phyloP scores from a whole-genome alignment of 64 coral and sea anemone genomes.

The Montipora sp. region DNA sequence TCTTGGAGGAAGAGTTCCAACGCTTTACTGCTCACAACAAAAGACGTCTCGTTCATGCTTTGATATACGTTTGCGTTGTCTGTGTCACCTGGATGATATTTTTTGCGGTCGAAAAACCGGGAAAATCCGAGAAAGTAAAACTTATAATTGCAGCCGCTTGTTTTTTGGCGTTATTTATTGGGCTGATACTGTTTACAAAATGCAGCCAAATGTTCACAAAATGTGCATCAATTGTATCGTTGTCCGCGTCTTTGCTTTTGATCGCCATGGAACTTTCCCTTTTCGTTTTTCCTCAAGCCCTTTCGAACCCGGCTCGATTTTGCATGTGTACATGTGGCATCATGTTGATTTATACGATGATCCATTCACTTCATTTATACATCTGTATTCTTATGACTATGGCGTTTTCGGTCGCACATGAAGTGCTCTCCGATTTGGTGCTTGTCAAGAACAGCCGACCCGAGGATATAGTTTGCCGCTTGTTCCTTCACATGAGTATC shows the following conservation, averaged over 20 bases:
- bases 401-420: constrained; percentile 87
- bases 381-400: constrained; percentile 90
- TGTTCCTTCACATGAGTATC: constrained; percentile 86
- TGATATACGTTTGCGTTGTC: constrained; percentile 77
- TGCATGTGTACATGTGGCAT: constrained; percentile 92
- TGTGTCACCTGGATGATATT: constrained; percentile 85
- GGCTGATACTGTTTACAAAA: constrained; percentile 87
- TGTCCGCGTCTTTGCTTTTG: constrained; percentile 66
- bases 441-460: background rate
- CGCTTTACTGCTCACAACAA: constrained; percentile 88
- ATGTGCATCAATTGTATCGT: constrained; percentile 71
- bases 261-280: constrained; percentile 76
- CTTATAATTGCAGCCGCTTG: constrained; percentile 78
- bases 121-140: constrained; percentile 28
- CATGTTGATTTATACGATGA: constrained; percentile 95
- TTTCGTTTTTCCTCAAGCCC: constrained; percentile 67
- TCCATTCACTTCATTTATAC: constrained; percentile 87
- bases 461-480: constrained; percentile 67
- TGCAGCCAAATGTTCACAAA: constrained; percentile 80
- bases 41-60: constrained; percentile 79
- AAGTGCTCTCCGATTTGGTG: constrained; percentile 70
- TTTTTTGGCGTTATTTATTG: constrained; percentile 72
- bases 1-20: constrained; percentile 97
- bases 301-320: constrained; percentile 86
- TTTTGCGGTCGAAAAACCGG: constrained; percentile 65